Percentiles rank a stretch among this genome's conserved stretches.
Conservation (phyloP, 2,888 invertebrate species). For the Campoletis raptor region DNA sequence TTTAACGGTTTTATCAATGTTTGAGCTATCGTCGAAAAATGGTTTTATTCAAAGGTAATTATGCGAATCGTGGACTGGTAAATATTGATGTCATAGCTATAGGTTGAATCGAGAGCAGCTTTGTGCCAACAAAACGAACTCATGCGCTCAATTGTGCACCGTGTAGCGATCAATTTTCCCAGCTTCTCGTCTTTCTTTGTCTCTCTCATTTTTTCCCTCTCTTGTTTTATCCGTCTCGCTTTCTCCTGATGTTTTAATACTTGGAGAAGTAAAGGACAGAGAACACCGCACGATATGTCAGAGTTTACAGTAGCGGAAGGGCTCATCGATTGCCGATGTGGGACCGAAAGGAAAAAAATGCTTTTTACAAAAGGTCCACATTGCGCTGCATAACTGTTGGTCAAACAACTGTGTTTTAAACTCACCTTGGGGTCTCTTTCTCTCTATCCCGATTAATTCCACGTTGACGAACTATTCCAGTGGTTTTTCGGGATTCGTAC, state of each 20-base stretch:
- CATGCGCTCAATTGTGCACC: constrained; percentile 51
- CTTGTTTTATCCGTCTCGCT: neutral
- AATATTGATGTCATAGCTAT: constrained; percentile 38
- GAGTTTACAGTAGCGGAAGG: constrained; percentile 39
- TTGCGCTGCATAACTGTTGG: constrained; percentile 48
- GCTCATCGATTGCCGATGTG: constrained; percentile 51
- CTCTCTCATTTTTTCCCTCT: constrained; percentile 22
- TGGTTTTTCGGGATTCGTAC: constrained; percentile 63
- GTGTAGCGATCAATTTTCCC: constrained; percentile 48
- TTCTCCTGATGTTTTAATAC: constrained; percentile 14
- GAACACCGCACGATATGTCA: constrained; percentile 44
- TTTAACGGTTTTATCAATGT: constrained; percentile 21
- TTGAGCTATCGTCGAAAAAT: constrained; percentile 44
- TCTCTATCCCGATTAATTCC: constrained; percentile 64
- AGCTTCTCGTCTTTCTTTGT: constrained; percentile 17
- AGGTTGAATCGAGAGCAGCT: constrained; percentile 28
- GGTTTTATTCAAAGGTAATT: constrained; percentile 44
- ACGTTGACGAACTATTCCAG: constrained; percentile 62
- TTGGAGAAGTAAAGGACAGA: constrained; percentile 13
- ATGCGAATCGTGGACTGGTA: constrained; percentile 38
- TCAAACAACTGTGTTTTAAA: constrained; percentile 47
- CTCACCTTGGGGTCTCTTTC: constrained; percentile 18
- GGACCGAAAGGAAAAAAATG: constrained; percentile 49
- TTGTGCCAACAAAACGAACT: constrained; percentile 44
- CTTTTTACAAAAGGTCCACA: constrained; percentile 22